Evolutionary conservation across 2,888 invertebrate genomes (phyloP), one percentile per base, ranked within the genome.

Genomic region (Drosophila infuscata): DNA sequence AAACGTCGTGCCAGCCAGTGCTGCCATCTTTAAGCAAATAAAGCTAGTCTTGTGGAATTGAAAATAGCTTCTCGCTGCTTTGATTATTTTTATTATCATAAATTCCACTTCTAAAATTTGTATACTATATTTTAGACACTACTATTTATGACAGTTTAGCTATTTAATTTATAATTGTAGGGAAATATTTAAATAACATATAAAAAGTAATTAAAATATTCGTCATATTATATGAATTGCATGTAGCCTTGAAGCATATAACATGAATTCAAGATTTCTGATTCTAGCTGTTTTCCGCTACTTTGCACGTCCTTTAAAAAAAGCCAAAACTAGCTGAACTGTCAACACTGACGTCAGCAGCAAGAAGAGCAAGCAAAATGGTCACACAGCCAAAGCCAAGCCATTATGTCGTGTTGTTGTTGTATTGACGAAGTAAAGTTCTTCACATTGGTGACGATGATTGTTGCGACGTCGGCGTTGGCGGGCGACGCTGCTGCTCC

Each of bases 371-470:
- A 72, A 68, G 76, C 75, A 70, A 54, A 77, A 70, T 51, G 53
- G 79, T 74, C 74, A 63, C 74, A 78, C 75, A 75, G 60, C 60
- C 70, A 71, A 65, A 69, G 70, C 79, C 73, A 68, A 25, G 25
- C 25, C 74, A 68, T 79, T 76, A 76, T 76, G 70, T 52, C 53
- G 53, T 59, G 30, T 41, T 56, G 15, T 20, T 83, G 74, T 83
- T 86, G 86, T 86, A 83, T 86, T 82, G 88, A 88, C 83, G 85
- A 85, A 81, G 82, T 76, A 78, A 82, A 83, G 88, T 88, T 85
- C 86, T 81, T 85, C 83, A 46, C 25, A 82, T 86, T 85, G 85
- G 85, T 88, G 85, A 85, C 85, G 85, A 85, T 85, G 88, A 88
- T 85, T 86, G 85, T 68, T 85, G 83, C 58, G 36, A 54, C 60